Conservation (phyloP, 2,113 vertebrate species). For the Pelusios castaneus region DNA sequence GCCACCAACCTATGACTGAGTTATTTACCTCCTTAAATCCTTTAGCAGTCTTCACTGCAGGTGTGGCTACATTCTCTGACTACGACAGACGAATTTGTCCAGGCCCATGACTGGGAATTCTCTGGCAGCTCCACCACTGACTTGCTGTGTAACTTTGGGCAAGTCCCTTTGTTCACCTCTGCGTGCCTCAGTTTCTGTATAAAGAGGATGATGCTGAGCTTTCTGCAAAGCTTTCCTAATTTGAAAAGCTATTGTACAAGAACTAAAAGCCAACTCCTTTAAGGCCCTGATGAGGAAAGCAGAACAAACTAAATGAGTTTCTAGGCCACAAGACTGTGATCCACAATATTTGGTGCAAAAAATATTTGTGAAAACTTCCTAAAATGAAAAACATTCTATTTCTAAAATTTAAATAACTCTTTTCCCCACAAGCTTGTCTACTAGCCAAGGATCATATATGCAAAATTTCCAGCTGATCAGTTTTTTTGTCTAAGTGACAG, state of each 20-base stretch:
- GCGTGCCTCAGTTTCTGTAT: background rate
- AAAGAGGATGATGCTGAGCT: background rate
- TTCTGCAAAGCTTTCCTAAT: background rate
- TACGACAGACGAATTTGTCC: background rate
- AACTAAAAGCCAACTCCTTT: background rate
- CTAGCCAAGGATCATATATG: background rate
- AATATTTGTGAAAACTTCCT: background rate
- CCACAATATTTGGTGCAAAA: background rate
- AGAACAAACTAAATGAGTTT: background rate
- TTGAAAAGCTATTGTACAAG: background rate
- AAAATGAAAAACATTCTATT: background rate
- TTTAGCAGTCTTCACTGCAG: background rate
- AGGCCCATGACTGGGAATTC: background rate
- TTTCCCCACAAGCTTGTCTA: background rate
- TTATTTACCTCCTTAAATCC: too few species aligned
- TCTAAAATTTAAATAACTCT: background rate
- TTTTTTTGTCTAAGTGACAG: background rate
- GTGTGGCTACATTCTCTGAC: background rate
- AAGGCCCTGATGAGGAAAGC: background rate
- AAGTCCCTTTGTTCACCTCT: background rate
- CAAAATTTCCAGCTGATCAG: background rate
- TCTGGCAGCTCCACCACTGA: background rate
- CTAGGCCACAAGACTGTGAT: background rate
- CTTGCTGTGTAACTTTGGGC: background rate
- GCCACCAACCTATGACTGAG: too few species aligned